Conservation (phyloP, 2,797 vertebrate species). For the Anableps anableps region DNA sequence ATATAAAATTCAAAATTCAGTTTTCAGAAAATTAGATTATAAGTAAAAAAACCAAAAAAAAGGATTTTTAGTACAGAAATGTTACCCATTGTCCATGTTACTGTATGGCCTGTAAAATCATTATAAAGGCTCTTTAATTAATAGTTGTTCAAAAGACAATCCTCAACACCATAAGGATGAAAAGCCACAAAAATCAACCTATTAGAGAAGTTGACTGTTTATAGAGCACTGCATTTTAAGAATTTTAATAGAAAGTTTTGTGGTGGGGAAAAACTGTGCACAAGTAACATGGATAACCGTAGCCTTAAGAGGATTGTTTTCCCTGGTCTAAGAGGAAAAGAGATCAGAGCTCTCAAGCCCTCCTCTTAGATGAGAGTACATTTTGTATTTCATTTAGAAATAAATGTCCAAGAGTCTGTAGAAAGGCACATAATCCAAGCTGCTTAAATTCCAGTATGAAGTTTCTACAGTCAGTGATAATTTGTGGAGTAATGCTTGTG, state of each 20-base stretch:
- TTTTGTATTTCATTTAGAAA: neutral
- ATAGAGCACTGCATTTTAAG: neutral
- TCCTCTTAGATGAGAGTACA: neutral
- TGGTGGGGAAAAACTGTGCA: neutral
- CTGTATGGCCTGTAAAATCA: neutral
- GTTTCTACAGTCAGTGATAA: neutral
- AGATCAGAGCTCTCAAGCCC: too few species aligned
- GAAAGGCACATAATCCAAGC: neutral
- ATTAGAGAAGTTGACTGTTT: neutral
- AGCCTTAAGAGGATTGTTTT: neutral
- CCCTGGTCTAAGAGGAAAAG: too few species aligned
- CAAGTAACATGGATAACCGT: neutral
- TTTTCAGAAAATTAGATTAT: neutral
- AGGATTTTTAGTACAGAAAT: neutral
- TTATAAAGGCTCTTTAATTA: neutral
- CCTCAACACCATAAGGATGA: neutral
- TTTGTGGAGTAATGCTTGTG: neutral
- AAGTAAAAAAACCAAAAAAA: neutral
- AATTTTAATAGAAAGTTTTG: neutral
- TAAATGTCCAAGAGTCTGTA: neutral
- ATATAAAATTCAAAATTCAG: neutral
- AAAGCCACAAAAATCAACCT: neutral
- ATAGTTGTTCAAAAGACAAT: neutral
- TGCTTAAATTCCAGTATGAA: too few species aligned
- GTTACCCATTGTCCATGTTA: neutral